Base-by-base conservation (phyloP, 2,888 invertebrate species). In the Pandemis heparana region DNA sequence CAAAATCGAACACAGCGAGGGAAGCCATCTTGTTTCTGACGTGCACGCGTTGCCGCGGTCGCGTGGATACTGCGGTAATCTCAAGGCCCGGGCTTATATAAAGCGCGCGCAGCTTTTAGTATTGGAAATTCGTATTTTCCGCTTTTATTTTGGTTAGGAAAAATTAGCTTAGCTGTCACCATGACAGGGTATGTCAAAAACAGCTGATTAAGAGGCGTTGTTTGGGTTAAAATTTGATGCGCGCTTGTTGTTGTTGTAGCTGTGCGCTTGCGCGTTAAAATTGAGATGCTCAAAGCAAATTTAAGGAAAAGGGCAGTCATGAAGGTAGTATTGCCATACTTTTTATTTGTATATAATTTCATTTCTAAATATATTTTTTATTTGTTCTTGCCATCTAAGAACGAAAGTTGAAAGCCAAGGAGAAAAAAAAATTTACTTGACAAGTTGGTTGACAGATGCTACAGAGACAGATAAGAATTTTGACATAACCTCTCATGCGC, bases 1-100 rank as follows among this genome's bases (percentile, higher is more conserved):
- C 94, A 75, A 94, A 94, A 84, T 94, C 94, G 77, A 94, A 94
- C 59, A 94, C 86, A 0, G 94, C 94, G 71, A 94, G 79, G 1
- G 84, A 88, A 43, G 87, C 79, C 93, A 93, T 93, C 8, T 80
- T 83, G 70, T 78, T 78, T 82, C 79, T 78, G 71, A 74, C 86
- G 85, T 87, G 84, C 86, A 83, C 82, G 78, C 82, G 53, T 65
- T 38, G 63, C 77, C 71, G 75, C 77, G 23, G 75, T 74, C 72
- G 53, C 67, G 70, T 69, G 75, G 73, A 76, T 63, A 87, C 88
- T 88, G 87, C 78, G 77, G 63, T 10, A 16, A 8, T 39, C n/a
- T 53, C 70, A 60, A 61, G 70, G 41, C 18, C 59, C 48, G 0
- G 41, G 65, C n/a, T 70, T 74, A 69, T 74, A 74, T 74, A 70